A percentile compares a stretch with the other conserved stretches of the same genome.
Evolutionary conservation across 2,113 vertebrate species (phyloP).

Genomic region (Glaucomys volans): DNA sequence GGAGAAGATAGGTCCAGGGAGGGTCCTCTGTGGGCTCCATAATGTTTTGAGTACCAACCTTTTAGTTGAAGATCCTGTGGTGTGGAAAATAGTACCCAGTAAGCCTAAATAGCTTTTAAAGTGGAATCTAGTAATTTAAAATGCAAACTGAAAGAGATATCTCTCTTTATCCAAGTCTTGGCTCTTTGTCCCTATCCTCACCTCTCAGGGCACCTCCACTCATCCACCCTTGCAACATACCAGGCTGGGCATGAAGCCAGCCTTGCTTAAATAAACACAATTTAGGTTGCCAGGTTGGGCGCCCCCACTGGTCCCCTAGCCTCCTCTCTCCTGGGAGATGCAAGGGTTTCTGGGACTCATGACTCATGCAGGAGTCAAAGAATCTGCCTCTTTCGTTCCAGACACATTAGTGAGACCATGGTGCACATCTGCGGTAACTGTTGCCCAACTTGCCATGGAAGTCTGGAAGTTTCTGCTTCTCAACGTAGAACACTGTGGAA

Average conservation of each 20-base stretch:
- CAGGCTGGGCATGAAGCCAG: constrained; percentile 59
- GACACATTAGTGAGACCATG: background rate
- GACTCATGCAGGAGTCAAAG: constrained; percentile 39
- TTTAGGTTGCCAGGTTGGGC: constrained; percentile 21
- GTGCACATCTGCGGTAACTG: background rate
- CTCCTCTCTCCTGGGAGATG: constrained; percentile 50
- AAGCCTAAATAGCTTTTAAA: constrained; percentile 24
- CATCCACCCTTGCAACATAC: background rate
- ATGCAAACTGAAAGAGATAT: constrained; percentile 3
- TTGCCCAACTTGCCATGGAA: background rate
- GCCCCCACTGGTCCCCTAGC: background rate
- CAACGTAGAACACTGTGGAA: background rate
- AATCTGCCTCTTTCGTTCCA: constrained; percentile 65
- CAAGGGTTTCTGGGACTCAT: constrained; percentile 77
- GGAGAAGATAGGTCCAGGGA: background rate
- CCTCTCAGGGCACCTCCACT: background rate
- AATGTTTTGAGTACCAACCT: background rate
- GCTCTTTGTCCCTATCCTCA: constrained; percentile 51
- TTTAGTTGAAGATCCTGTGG: background rate
- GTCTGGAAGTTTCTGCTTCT: background rate
- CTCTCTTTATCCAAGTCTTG: constrained; percentile 31
- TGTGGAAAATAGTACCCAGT: background rate
- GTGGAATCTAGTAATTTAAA: constrained; percentile 40
- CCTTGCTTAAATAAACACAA: constrained; percentile 60
- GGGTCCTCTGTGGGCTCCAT: background rate